Base-by-base conservation (phyloP, 2,797 vertebrate genomes). In the Eptatretus atami region DNA sequence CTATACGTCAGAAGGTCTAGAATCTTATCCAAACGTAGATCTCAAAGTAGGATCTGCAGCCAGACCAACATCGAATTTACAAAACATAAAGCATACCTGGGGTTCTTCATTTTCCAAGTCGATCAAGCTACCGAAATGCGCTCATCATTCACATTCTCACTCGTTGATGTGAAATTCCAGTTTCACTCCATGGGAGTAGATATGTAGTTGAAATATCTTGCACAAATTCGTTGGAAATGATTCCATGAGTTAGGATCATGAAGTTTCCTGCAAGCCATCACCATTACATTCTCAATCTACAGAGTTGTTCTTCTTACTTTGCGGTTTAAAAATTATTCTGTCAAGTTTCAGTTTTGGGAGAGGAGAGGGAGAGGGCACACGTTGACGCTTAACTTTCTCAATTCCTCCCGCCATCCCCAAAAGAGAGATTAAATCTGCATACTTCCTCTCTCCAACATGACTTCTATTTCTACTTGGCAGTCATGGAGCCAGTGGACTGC, bases 131-230 rank as follows among this genome's bases (percentile, higher is more conserved):
- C 55, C 3, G 55, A 24, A 15, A 60, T n/a, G 55, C 24, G 2
- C 9, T 60, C 55, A 24, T 15, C 15, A 60, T 14, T n/a, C n/a
- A n/a, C 15, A 24, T 9, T 15, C 70, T 69, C 70, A 90, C 87
- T 82, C n/a, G n/a, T 93, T 95, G 68, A 94, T 94, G 65, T 94
- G 86, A 69, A 94, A 94, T 74, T 94, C 87, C 73, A 94, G 74
- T 85, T 71, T 94, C 85, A 15, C n/a, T 94, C 86, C 86, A 94
- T 93, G n/a, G 66, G 85, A 85, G 75, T 90, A n/a, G n/a, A 93
- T 72, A 93, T 94, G 71, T 92, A 86, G 74, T 86, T 82, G 3
- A 93, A 72, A 92, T 94, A 75, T 94, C 87, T 6, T 76, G 77
- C 19, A 85, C 71, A n/a, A 1, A 95, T 94, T 13, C 87, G 80